These are phyloP conservation scores for Dryadula phaetusa DNA, from an alignment of 2,888 invertebrate species.

Conservation along the genomic window DNA sequence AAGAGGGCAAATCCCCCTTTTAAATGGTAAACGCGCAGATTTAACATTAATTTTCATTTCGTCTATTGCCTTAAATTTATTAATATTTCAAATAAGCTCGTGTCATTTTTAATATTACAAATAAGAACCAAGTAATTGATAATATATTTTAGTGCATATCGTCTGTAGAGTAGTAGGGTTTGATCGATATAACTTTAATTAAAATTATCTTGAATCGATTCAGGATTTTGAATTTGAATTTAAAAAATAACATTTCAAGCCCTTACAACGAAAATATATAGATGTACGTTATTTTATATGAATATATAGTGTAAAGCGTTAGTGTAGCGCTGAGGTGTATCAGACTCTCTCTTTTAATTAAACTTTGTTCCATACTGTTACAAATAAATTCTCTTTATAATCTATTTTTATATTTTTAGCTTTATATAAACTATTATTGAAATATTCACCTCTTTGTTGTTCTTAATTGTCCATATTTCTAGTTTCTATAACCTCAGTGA, in stretches of 20 bases:
- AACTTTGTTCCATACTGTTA: neutral
- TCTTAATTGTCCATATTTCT: neutral
- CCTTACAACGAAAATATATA: constrained; percentile 62
- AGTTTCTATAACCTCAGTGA: constrained; percentile 36
- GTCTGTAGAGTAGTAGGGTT: constrained; percentile 55
- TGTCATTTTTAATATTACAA: constrained; percentile 54
- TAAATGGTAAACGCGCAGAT: constrained; percentile 48
- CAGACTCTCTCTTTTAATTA: neutral
- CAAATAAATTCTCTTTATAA: neutral
- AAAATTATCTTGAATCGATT: constrained; percentile 1
- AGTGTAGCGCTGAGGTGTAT: constrained; percentile 37
- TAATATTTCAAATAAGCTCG: constrained; percentile 57
- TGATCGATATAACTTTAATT: constrained; percentile 55
- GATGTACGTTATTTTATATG: constrained; percentile 32
- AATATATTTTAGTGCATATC: constrained; percentile 56
- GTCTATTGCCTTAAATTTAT: constrained; percentile 73
- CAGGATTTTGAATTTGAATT: constrained; percentile 17
- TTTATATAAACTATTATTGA: neutral
- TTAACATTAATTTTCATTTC: constrained; percentile 54
- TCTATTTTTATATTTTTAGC: constrained; percentile 17
- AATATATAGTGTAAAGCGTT: constrained; percentile 24
- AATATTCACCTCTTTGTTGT: neutral
- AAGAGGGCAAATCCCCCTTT: too few relatives aligned
- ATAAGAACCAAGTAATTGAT: constrained; percentile 53
- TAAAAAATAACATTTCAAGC: constrained; percentile 48